phyloP scores from a whole-genome alignment of 1,140 invertebrate species.

The Elysia chlorotica region DNA sequence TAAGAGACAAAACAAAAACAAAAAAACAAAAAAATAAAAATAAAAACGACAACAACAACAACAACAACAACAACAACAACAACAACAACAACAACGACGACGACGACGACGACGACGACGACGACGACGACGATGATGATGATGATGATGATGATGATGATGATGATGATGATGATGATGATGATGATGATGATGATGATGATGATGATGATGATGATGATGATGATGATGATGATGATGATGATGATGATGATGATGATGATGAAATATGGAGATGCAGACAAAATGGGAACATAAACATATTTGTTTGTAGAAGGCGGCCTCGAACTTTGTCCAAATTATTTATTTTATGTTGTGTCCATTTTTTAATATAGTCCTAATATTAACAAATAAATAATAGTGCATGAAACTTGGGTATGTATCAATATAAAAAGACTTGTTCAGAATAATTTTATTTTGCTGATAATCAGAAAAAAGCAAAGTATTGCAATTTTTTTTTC shows the following conservation, averaged over 20 bases:
- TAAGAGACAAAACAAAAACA: too few species aligned
- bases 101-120: not conserved
- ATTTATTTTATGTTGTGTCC: not conserved
- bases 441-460: not conserved
- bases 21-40: too few species aligned
- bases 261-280: not conserved
- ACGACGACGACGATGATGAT: not conserved
- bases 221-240: constrained; percentile 2
- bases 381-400: not conserved
- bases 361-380: not conserved
- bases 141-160: not conserved
- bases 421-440: too few species aligned
- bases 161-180: not conserved
- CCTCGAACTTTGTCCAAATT: not conserved
- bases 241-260: not conserved
- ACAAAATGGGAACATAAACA: not conserved
- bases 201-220: not conserved
- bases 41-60: not conserved
- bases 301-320: not conserved
- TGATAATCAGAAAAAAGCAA: too few species aligned
- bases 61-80: not conserved
- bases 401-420: not conserved
- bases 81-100: not conserved
- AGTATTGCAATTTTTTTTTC: too few species aligned
- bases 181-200: not conserved